phyloP scores from a whole-genome alignment of 2,113 vertebrate genomes.

The Dicentrarchus labrax region DNA sequence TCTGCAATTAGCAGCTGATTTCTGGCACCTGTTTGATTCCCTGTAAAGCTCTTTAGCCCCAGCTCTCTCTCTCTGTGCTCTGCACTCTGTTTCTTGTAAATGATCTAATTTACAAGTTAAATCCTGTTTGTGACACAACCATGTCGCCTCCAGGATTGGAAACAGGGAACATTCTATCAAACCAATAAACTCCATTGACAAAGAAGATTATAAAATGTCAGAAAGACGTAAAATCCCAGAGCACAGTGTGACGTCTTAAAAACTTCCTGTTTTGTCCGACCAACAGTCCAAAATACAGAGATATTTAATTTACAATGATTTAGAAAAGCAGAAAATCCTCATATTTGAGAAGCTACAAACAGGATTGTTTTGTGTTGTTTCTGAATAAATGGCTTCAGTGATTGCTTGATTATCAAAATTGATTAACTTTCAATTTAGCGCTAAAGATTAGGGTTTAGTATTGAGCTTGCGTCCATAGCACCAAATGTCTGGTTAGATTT shows the following conservation, averaged over 20 bases:
- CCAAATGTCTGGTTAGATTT: neutral
- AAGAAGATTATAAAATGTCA: neutral
- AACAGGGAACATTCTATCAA: neutral
- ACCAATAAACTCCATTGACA: neutral
- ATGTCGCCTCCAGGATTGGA: neutral
- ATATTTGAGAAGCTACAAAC: neutral
- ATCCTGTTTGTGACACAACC: neutral
- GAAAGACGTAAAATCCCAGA: neutral
- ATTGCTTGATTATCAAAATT: neutral
- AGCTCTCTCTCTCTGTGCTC: neutral
- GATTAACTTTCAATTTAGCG: neutral
- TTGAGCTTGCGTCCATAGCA: neutral
- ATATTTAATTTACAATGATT: neutral
- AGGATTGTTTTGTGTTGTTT: neutral
- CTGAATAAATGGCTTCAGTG: neutral
- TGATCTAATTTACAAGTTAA: constrained; percentile 1
- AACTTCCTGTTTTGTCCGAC: neutral
- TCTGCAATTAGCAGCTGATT: constrained; percentile 43
- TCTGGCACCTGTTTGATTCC: neutral
- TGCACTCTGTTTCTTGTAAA: neutral
- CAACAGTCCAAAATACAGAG: no score
- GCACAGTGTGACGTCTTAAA: neutral
- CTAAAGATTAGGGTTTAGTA: neutral
- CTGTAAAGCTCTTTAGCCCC: neutral
- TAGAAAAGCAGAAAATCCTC: neutral